Conservation (phyloP, 1,140 invertebrate species). For the Drosophila leontia region DNA sequence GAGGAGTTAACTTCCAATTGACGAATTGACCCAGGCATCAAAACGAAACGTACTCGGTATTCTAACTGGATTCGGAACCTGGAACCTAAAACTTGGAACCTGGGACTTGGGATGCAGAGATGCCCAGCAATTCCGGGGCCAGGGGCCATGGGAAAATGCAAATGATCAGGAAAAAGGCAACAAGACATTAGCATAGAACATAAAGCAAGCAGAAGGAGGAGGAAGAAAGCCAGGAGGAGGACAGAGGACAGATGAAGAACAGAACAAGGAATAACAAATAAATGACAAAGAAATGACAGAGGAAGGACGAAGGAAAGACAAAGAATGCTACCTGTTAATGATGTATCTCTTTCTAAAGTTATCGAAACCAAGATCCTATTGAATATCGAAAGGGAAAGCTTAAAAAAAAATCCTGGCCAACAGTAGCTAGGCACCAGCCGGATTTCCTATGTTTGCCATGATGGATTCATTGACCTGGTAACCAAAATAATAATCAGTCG, state of each 20-base stretch:
- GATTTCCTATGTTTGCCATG: background rate
- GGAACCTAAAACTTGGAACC: background rate
- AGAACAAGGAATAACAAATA: too few relatives aligned
- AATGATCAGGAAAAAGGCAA: constrained; percentile 26
- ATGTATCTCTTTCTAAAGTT: background rate
- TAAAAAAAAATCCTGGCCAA: background rate
- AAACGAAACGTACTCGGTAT: constrained; percentile 28
- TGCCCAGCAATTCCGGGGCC: constrained; percentile 2
- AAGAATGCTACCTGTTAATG: constrained; percentile 8
- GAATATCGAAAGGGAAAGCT: constrained; percentile 33
- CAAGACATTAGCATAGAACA: constrained; percentile 39
- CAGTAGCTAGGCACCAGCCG: background rate
- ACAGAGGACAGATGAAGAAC: background rate
- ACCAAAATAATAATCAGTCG: constrained; percentile 25
- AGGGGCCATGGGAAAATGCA: constrained; percentile 61
- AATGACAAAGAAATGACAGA: too few relatives aligned
- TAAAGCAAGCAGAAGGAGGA: background rate
- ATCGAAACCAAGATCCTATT: background rate
- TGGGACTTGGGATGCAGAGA: constrained; percentile 1
- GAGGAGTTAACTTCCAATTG: constrained; percentile 57
- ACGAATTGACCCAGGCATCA: constrained; percentile 71
- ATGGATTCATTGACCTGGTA: constrained; percentile 56
- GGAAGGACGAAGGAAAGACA: too few relatives aligned
- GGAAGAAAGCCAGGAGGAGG: background rate
- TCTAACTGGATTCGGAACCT: constrained; percentile 16